Percentiles rank a stretch among this genome's conserved stretches.
Evolutionary conservation across 2,888 invertebrate genomes (phyloP).

Genomic region (Agrypnus murinus): DNA sequence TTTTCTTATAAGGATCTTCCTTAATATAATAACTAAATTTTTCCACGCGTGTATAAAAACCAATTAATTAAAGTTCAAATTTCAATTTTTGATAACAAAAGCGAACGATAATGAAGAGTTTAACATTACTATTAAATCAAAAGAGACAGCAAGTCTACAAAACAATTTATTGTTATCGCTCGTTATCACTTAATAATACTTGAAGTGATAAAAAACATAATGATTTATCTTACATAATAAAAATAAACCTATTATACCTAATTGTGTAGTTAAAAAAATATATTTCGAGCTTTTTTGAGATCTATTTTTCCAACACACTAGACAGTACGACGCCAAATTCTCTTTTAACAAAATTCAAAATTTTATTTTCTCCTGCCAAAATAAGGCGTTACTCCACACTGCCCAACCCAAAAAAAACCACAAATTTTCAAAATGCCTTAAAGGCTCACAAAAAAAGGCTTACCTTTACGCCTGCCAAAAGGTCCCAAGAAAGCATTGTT

Average conservation of each 20-base stretch:
- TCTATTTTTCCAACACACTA: background rate
- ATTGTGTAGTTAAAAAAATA: no score
- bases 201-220: slow-evolving; percentile 11
- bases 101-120: background rate
- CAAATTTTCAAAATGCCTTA: no score
- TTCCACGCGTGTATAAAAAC: no score
- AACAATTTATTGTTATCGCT: slow-evolving; percentile 15
- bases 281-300: background rate
- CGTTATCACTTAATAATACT: slow-evolving; percentile 14
- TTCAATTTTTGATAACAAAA: no score
- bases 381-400: background rate
- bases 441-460: no score
- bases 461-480: slow-evolving; percentile 88
- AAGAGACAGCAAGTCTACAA: slow-evolving; percentile 37
- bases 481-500: slow-evolving; percentile 88
- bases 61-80: no score
- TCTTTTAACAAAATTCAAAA: background rate
- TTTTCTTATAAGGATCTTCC: no score
- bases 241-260: no score
- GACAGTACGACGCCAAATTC: background rate
- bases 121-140: background rate
- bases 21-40: no score
- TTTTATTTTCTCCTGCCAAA: background rate
- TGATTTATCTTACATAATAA: slow-evolving; percentile 31
- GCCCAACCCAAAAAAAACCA: no score